These are phyloP conservation scores for Leucophenga maculata DNA, from an alignment of 2,888 invertebrate genomes.

Conservation along the genomic window DNA sequence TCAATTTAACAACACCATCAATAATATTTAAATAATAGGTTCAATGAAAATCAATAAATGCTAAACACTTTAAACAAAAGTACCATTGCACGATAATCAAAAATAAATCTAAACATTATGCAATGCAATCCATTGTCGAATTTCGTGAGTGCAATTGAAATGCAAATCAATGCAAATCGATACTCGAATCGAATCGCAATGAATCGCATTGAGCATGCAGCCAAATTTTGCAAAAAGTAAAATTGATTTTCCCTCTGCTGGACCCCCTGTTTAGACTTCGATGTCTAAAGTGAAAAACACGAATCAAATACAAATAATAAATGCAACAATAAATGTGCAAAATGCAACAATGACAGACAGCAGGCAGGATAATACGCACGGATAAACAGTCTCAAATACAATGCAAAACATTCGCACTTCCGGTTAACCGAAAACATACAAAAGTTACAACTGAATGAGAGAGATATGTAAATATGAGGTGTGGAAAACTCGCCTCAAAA, in stretches of 20 bases:
- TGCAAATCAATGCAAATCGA: conserved; percentile 67
- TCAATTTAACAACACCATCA: background rate
- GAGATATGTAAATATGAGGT: background rate
- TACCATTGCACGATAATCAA: background rate
- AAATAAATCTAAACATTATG: conserved; percentile 33
- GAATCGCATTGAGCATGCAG: background rate
- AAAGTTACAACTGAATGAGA: too few species aligned
- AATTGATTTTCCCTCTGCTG: background rate
- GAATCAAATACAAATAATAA: conserved; percentile 16
- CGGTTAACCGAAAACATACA: conserved; percentile 5
- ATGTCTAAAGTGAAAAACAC: background rate
- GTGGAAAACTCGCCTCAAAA: conserved; percentile 13
- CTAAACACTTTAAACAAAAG: background rate
- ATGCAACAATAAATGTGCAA: conserved; percentile 4
- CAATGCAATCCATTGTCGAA: conserved; percentile 64
- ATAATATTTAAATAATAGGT: background rate
- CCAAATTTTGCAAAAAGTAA: background rate
- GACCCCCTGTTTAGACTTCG: too few species aligned
- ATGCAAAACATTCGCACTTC: background rate
- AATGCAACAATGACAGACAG: conserved; percentile 15
- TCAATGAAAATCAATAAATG: background rate
- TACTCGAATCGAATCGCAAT: conserved; percentile 47
- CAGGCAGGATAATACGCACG: background rate
- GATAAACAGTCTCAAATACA: background rate
- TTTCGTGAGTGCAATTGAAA: conserved; percentile 65